Percentiles rank a stretch among this genome's conserved stretches.
Conservation (phyloP, 92 coral and sea anemone species). For the Siderastrea siderea region DNA sequence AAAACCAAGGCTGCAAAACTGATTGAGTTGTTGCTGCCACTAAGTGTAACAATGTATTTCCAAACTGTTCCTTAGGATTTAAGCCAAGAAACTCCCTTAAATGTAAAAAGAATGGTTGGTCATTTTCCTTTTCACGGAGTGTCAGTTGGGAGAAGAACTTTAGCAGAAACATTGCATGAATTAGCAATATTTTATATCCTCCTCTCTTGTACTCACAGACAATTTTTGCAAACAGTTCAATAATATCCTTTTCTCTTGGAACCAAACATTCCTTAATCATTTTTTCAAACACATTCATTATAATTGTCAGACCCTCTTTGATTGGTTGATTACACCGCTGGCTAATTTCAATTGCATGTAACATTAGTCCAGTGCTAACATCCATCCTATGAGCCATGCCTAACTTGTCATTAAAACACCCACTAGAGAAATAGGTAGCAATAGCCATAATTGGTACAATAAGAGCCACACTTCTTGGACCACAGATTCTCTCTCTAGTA, state of each 20-base stretch:
- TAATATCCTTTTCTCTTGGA: neutral
- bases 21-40: neutral
- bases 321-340: neutral
- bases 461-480: neutral
- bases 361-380: neutral
- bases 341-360: neutral
- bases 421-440: neutral
- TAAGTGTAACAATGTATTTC: neutral
- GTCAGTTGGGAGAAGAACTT: neutral
- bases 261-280: neutral
- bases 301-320: neutral
- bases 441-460: neutral
- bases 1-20: neutral
- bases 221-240: neutral
- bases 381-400: neutral
- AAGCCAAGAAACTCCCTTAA: neutral
- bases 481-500: neutral
- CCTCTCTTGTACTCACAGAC: neutral
- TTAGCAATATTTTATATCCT: neutral
- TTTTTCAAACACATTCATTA: neutral
- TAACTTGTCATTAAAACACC: neutral
- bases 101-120: neutral
- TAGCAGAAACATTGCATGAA: neutral
- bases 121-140: neutral
- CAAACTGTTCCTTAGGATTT: neutral